Base-by-base conservation (phyloP, 2,888 invertebrate species). In the Synergus japonicus region DNA sequence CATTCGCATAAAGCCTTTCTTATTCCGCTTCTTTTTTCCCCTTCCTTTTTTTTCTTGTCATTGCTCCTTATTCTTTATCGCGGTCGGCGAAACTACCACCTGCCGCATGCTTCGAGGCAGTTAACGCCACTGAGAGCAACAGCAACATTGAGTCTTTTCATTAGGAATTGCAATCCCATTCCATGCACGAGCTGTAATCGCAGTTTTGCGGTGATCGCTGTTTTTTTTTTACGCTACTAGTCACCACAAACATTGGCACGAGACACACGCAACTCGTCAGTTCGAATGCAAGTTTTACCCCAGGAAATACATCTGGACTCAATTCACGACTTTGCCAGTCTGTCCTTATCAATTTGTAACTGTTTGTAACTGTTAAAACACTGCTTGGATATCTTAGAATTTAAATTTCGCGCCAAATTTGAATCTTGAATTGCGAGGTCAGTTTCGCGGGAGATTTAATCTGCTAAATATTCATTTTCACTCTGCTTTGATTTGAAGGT, bases 51-150 rank as follows among this genome's bases (percentile, higher is more conserved):
- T 54, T 67, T 65, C 65, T n/a, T 22, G 18, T 37, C 67, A 63
- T 80, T 60, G 44, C 41, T 79, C 60, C 46, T 41, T 79, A 73
- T 78, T 46, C 60, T 69, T 44, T 49, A 78, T 54, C 80, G 49
- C 13, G 37, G 64, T 64, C 15, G 64, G 37, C 64, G 13, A 64
- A 64, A 64, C 29, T 58, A 37, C 37, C 76, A 79, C 80, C 76
- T 76, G 76, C 37, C 76, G 29, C 76, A 66, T 66, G 43, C 43
- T 66, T 66, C 10, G 43, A 44, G 18, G 44, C 66, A n/a, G 66
- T 66, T 66, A 66, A 66, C 66, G 66, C 66, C 41, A 66, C 43
- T 43, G 41, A 66, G 41, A 66, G 66, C 12, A 66, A 66, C 43
- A 66, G 18, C 44, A 66, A 66, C 66, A 66, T 66, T 66, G 44